Base-by-base conservation (phyloP, 2,113 vertebrate genomes). In the Chlorodrepanis virens region DNA sequence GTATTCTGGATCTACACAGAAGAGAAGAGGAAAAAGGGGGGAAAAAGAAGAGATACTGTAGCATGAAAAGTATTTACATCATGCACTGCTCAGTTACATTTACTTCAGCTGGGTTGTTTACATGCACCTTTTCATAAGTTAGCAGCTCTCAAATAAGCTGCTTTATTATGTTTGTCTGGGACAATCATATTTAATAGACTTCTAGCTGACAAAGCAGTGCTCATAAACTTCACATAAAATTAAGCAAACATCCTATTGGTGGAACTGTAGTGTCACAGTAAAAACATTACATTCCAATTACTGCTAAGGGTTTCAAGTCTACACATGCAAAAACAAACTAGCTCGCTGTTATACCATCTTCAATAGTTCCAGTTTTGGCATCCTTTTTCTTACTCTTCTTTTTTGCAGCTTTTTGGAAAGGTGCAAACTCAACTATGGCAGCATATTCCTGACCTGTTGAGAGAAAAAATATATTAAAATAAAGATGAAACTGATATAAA, bases 341-440 rank as follows among this genome's bases (percentile, higher is more conserved):
- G 64, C 12, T 50, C 23, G 35, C 84, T 82, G 81, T 94, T 94
- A 68, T 98, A 99, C 99, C 99, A 94, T 99, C 99, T 88, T 98
- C 98, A 7, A 99, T 99, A 77, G 99, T 99, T 95, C 99, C 99
- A 96, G 98, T 98, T 98, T 99, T 99, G 67, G 99, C 98, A 96
- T 99, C 99, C 95, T 98, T 99, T 92, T 99, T 99, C 98, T 99
- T 99, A 94, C 65, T 99, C 97, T 98, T 99, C 98, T 99, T 99
- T 97, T 99, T 99, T 95, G 99, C 98, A 96, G 99, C 98, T 98
- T 99, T 99, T 97, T 99, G 99, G 98, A 99, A 99, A 76, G 99
- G 99, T 56, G 99, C 99, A 98, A 99, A 99, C 97, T 99, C 99
- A 93, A 99, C 99, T 83, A 99, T 96, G 53, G 99, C 99, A 94